Evolutionary conservation across 2,888 invertebrate genomes (phyloP).

Genomic region (Patella pellucida): DNA sequence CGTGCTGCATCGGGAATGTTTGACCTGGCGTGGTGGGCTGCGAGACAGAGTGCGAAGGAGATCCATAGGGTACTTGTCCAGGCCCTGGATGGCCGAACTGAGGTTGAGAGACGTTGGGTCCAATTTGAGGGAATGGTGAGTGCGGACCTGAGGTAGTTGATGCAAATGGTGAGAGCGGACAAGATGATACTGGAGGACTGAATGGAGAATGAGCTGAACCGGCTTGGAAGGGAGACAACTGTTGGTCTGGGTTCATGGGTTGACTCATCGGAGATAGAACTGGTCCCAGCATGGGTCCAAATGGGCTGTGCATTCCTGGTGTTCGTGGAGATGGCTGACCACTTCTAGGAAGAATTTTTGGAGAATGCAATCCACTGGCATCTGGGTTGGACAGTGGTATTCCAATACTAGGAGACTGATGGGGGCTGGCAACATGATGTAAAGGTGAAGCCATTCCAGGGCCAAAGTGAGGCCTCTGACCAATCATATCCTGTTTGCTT

Average conservation of each 20-base stretch:
- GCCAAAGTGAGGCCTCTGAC: slow-evolving; percentile 40
- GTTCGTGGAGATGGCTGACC: slow-evolving; percentile 62
- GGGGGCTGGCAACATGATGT: slow-evolving; percentile 43
- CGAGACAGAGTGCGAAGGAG: slow-evolving; percentile 20
- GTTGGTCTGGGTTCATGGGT: slow-evolving; percentile 41
- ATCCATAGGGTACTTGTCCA: slow-evolving; percentile 12
- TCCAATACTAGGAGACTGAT: slow-evolving; percentile 26
- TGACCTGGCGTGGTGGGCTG: slow-evolving; percentile 32
- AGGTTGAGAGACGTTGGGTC: slow-evolving; percentile 33
- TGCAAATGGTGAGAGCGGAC: slow-evolving; percentile 39
- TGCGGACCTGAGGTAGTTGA: slow-evolving; percentile 49
- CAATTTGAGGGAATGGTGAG: slow-evolving; percentile 46
- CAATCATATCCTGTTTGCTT: slow-evolving; percentile 30
- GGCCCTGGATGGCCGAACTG: neutral
- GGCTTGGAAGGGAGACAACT: slow-evolving; percentile 55
- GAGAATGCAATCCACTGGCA: slow-evolving; percentile 52
- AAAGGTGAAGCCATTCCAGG: slow-evolving; percentile 48
- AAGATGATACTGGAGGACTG: slow-evolving; percentile 45
- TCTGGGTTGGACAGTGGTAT: slow-evolving; percentile 27
- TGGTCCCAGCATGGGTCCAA: slow-evolving; percentile 41
- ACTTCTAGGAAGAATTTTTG: slow-evolving; percentile 52
- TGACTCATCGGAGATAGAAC: slow-evolving; percentile 42
- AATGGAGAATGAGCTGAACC: slow-evolving; percentile 51
- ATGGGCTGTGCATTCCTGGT: slow-evolving; percentile 57
- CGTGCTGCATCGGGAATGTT: slow-evolving; percentile 46